These are phyloP conservation scores for Octopus sinensis DNA, from an alignment of 1,140 invertebrate species.

Conservation along the genomic window DNA sequence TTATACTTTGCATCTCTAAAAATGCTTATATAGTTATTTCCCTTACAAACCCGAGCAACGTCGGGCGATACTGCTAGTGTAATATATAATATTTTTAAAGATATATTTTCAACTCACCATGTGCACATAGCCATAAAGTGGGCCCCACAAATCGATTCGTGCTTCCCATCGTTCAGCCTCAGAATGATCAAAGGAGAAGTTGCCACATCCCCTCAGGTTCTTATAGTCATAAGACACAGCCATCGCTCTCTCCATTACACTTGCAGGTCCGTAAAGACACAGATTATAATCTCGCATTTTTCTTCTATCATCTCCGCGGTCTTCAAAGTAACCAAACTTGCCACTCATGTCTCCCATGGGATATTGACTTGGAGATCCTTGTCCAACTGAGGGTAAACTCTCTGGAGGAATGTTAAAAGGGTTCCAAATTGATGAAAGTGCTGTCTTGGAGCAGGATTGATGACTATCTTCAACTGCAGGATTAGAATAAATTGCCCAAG, in stretches of 20 bases:
- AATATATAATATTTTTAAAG: too few species aligned
- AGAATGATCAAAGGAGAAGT: neutral
- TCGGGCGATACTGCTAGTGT: too few species aligned
- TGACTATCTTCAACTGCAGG: slow-evolving; percentile 4
- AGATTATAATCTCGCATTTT: slow-evolving; percentile 4
- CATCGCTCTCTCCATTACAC: neutral
- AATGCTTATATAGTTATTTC: too few species aligned
- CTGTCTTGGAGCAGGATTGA: neutral
- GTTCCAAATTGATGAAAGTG: neutral
- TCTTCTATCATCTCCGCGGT: neutral
- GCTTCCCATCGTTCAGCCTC: neutral
- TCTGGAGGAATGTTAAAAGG: neutral
- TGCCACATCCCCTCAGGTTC: neutral
- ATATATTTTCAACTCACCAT: neutral
- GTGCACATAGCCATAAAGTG: neutral
- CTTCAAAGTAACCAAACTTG: slow-evolving; percentile 11
- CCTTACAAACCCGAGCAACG: too few species aligned
- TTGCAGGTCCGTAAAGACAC: neutral
- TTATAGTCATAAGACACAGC: neutral
- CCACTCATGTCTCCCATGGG: slow-evolving; percentile 6
- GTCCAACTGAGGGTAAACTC: neutral
- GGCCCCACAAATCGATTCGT: neutral
- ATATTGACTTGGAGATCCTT: neutral
- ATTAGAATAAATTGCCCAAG: neutral
- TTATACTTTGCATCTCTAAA: too few species aligned